Conservation (phyloP, 2,113 vertebrate genomes). For the Rissa tridactyla region DNA sequence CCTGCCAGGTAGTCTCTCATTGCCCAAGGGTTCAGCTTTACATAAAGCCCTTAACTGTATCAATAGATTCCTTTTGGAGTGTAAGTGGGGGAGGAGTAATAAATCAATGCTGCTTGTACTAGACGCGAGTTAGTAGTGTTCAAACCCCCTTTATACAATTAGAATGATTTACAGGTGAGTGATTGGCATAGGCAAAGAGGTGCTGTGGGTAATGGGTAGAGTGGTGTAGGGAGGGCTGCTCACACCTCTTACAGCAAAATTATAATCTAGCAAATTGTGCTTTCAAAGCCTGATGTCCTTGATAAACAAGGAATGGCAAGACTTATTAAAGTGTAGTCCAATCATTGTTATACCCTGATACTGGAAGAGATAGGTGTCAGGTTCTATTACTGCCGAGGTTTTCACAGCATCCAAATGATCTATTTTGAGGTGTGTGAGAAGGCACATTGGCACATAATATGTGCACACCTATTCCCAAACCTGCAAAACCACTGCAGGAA, state of each 20-base stretch:
- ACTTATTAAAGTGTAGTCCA: conserved; percentile 20
- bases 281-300: conserved; percentile 3
- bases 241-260: background rate
- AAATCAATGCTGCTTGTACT: background rate
- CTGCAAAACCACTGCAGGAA: conserved; percentile 41
- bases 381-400: conserved; percentile 23
- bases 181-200: background rate
- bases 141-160: background rate
- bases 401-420: conserved; percentile 8
- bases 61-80: background rate
- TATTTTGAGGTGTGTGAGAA: background rate
- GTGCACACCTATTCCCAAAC: conserved; percentile 34
- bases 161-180: background rate
- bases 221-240: background rate
- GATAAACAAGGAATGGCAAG: conserved; percentile 35
- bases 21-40: background rate
- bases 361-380: conserved; percentile 44
- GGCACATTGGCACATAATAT: background rate
- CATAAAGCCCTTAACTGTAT: background rate
- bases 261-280: background rate
- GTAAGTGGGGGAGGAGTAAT: background rate
- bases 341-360: background rate
- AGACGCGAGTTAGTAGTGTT: background rate
- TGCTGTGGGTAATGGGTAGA: background rate
- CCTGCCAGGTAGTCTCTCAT: background rate